Evolutionary conservation across 2,888 invertebrate genomes (phyloP), one percentile per base, ranked within the genome.

Genomic region (Holacanthella duospinosa): DNA sequence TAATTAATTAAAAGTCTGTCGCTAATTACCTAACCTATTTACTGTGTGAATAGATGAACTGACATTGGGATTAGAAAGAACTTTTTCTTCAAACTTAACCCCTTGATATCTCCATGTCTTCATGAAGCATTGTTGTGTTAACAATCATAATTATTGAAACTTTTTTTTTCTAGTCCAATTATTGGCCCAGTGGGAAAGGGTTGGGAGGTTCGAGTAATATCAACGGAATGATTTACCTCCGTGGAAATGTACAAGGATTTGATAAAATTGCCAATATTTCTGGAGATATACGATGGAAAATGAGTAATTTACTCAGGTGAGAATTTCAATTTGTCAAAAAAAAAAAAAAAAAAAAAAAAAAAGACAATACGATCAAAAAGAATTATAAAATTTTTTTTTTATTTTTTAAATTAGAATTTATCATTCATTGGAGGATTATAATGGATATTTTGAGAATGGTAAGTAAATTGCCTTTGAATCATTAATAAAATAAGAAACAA

Each of bases 141-240:
- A n/a, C n/a, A n/a, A n/a, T n/a, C n/a, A n/a, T n/a, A n/a, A n/a
- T n/a, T n/a, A n/a, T n/a, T n/a, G n/a, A n/a, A n/a, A n/a, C n/a
- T n/a, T n/a, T n/a, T n/a, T 16, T 36, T 48, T 48, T 48, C 19
- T 21, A 48, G 48, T 9, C 21, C 19, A 48, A 21, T 21, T 21
- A n/a, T 21, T 48, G 48, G 48, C 48, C 48, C 6, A 21, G 16
- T n/a, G 48, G 48, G 48, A 9, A 21, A n/a, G 48, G 48, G 19
- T 21, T 48, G 4, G 64, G 64, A 2, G 64, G 64, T 6, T 58
- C 59, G 1, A 61, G 63, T 57, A 44, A 66, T 1, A 66, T 70
- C n/a, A 66, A 70, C 43, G 70, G 66, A 19, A 68, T 70, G 68
- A 68, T 70, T 55, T 70, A 68, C 62, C 67, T 70, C 55, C 60